These are phyloP conservation scores for Volucella inanis DNA, from an alignment of 2,888 invertebrate species.

Conservation along the genomic window DNA sequence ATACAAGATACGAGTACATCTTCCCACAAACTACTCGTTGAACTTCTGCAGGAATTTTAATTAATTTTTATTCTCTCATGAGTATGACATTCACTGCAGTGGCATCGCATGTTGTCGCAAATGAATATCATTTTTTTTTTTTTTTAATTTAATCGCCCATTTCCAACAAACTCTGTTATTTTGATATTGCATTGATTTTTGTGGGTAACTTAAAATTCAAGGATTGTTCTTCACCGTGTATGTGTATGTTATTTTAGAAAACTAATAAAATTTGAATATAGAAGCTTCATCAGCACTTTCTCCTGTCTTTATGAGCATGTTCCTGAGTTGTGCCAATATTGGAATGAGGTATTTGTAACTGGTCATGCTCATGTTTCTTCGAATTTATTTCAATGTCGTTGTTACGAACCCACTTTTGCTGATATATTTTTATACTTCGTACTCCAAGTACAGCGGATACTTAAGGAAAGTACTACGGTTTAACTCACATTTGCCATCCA, in stretches of 20 bases:
- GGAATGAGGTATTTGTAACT: constrained; percentile 14
- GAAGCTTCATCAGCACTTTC: constrained; percentile 18
- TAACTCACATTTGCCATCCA: neutral
- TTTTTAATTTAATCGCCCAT: constrained; percentile 46
- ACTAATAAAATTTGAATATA: constrained; percentile 30
- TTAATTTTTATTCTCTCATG: constrained; percentile 59
- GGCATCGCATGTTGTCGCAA: constrained; percentile 25
- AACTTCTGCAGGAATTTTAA: constrained; percentile 62
- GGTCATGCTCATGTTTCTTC: constrained; percentile 22
- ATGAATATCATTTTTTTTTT: constrained; percentile 57
- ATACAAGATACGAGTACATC: constrained; percentile 20
- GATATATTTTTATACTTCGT: neutral
- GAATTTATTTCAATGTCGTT: constrained; percentile 46
- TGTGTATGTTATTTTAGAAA: constrained; percentile 19
- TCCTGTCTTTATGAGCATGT: neutral
- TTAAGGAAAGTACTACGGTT: neutral
- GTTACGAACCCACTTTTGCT: constrained; percentile 13
- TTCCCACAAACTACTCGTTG: constrained; percentile 33
- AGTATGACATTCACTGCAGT: constrained; percentile 31
- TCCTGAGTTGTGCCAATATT: constrained; percentile 13
- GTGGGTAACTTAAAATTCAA: constrained; percentile 33
- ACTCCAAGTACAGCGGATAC: neutral
- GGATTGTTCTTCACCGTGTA: neutral
- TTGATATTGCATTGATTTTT: constrained; percentile 44
- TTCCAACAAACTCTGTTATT: neutral